phyloP scores from a whole-genome alignment of 1,140 invertebrate species.

The Micrasema minimum region DNA sequence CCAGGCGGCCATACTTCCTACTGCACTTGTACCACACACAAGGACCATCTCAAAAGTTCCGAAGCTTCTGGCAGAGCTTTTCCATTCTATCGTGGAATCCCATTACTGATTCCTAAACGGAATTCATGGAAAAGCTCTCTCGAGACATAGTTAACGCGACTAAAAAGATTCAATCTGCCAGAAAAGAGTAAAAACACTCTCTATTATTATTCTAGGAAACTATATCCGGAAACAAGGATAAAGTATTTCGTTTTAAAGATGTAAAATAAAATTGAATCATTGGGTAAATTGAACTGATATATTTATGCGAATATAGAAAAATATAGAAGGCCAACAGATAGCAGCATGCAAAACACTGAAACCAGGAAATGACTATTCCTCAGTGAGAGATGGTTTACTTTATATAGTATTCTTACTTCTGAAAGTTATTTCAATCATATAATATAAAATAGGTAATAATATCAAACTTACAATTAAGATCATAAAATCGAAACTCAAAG shows the following conservation, averaged over 20 bases:
- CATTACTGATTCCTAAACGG: background rate
- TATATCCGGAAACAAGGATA: conserved; percentile 10
- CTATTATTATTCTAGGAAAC: background rate
- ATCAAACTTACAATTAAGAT: conserved; percentile 52
- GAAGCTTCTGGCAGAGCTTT: conserved; percentile 65
- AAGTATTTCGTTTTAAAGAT: conserved; percentile 20
- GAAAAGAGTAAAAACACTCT: background rate
- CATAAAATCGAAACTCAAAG: conserved; percentile 50
- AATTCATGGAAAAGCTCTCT: conserved; percentile 50
- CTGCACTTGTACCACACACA: conserved; percentile 62
- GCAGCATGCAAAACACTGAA: conserved; percentile 54
- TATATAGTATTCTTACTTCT: conserved; percentile 47
- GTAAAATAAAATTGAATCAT: conserved; percentile 38
- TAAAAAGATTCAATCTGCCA: conserved; percentile 9
- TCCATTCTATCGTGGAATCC: conserved; percentile 41
- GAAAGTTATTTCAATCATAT: conserved; percentile 45
- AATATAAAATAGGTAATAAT: conserved; percentile 49
- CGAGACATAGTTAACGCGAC: conserved; percentile 39
- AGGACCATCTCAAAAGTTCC: conserved; percentile 99
- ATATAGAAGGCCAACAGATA: conserved; percentile 55
- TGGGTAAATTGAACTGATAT: conserved; percentile 28
- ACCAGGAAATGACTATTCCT: conserved; percentile 50
- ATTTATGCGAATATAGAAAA: conserved; percentile 51
- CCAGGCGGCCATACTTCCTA: conserved; percentile 48
- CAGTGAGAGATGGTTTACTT: conserved; percentile 42